phyloP scores from a whole-genome alignment of 1,140 invertebrate species.

The Eciton burchellii region DNA sequence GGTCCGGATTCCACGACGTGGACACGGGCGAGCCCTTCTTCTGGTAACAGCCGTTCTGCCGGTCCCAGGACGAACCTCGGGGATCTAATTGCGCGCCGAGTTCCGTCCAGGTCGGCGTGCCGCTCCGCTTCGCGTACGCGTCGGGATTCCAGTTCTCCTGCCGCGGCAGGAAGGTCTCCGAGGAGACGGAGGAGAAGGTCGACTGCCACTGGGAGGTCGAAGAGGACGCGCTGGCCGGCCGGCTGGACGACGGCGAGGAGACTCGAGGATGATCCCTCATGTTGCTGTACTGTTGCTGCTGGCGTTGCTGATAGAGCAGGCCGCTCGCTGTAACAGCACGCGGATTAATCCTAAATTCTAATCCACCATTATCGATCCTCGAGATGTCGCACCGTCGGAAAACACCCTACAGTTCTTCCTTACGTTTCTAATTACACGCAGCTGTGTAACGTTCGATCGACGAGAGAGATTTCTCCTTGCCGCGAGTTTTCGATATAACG shows the following conservation, averaged over 20 bases:
- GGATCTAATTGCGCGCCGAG: conserved; percentile 78
- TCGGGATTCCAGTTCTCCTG: conserved; percentile 76
- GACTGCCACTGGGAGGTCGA: conserved; percentile 78
- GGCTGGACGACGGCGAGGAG: conserved; percentile 73
- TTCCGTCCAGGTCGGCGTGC: conserved; percentile 81
- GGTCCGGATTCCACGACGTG: conserved; percentile 80
- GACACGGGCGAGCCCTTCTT: conserved; percentile 77
- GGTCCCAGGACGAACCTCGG: conserved; percentile 78
- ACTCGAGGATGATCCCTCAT: conserved; percentile 69
- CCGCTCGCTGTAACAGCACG: conserved; percentile 66
- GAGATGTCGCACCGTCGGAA: no score
- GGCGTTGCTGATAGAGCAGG: conserved; percentile 75
- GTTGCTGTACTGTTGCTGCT: conserved; percentile 74
- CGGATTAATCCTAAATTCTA: not conserved
- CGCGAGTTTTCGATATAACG: no score
- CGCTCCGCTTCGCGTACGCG: conserved; percentile 73
- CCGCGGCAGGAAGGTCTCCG: conserved; percentile 70
- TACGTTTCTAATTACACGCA: no score
- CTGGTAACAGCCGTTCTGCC: conserved; percentile 75
- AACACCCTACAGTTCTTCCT: no score
- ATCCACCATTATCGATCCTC: no score
- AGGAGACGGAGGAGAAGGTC: conserved; percentile 59
- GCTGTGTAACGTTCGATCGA: no score
- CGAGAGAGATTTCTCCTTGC: no score
- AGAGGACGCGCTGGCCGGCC: conserved; percentile 76